phyloP scores from a whole-genome alignment of 2,113 vertebrate species.

The Camelus bactrianus region DNA sequence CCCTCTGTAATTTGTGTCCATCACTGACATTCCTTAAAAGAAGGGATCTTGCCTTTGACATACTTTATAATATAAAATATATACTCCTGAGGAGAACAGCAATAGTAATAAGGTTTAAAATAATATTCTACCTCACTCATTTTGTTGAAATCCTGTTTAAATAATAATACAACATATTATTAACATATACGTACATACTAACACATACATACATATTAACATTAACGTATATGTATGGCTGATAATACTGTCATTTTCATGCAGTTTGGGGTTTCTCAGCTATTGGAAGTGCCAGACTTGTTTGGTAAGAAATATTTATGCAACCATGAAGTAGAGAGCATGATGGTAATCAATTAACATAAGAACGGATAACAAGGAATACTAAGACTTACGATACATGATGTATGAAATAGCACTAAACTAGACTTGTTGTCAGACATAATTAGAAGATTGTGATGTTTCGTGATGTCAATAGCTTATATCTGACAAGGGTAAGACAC shows the following conservation, averaged over 20 bases:
- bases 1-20: not conserved
- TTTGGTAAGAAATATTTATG: slow-evolving; percentile 77
- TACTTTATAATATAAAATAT: not conserved
- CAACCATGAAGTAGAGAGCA: slow-evolving; percentile 68
- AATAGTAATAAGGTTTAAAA: not conserved
- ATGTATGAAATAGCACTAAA: slow-evolving; percentile 80
- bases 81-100: not conserved
- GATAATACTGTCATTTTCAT: slow-evolving; percentile 53
- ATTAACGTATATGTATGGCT: not conserved
- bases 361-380: slow-evolving; percentile 72
- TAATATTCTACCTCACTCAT: not conserved
- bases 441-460: slow-evolving; percentile 77
- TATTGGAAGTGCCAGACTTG: slow-evolving; percentile 48
- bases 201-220: no score
- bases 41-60: not conserved
- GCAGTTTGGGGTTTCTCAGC: slow-evolving; percentile 39
- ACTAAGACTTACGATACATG: slow-evolving; percentile 79
- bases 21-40: not conserved
- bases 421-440: slow-evolving; percentile 79
- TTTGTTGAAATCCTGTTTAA: slow-evolving; percentile 51
- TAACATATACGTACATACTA: no score
- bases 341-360: slow-evolving; percentile 76
- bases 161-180: not conserved
- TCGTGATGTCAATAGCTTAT: slow-evolving; percentile 74
- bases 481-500: slow-evolving; percentile 72